Conservation (phyloP, 2,113 vertebrate species). For the Neomonachus schauinslandi region DNA sequence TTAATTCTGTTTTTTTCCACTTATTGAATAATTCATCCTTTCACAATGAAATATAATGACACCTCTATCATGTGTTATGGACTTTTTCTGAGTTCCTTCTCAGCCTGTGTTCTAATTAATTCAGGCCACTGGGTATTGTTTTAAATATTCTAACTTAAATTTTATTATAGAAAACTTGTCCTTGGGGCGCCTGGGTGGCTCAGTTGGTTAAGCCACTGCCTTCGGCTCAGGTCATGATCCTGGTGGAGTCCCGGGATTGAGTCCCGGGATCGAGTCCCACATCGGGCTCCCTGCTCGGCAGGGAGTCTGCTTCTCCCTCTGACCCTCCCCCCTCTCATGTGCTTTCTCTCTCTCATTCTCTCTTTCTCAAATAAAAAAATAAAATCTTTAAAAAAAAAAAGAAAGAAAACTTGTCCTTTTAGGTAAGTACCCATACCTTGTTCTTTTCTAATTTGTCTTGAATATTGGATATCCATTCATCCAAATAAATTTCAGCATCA, state of each 20-base stretch:
- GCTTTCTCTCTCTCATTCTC: too few species aligned
- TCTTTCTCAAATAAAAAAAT: too few species aligned
- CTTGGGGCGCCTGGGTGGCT: neutral
- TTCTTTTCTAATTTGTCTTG: neutral
- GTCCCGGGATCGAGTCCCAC: too few species aligned
- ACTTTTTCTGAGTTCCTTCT: neutral
- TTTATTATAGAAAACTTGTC: neutral
- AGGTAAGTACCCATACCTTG: neutral
- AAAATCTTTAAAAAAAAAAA: too few species aligned
- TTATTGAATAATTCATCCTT: neutral
- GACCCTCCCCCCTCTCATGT: too few species aligned
- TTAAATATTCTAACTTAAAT: neutral
- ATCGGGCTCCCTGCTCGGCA: too few species aligned
- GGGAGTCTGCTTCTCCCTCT: too few species aligned
- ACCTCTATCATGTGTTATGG: neutral
- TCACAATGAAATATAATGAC: neutral
- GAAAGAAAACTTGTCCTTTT: neutral
- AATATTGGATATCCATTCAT: neutral
- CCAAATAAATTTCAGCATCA: neutral
- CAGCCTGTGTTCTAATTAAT: neutral
- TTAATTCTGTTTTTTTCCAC: neutral
- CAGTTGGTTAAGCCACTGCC: too few species aligned
- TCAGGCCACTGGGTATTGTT: neutral
- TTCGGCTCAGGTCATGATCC: too few species aligned
- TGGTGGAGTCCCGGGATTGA: too few species aligned